Evolutionary conservation across 2,797 vertebrate species (phyloP).

Genomic region (Rhabdomys pumilio): DNA sequence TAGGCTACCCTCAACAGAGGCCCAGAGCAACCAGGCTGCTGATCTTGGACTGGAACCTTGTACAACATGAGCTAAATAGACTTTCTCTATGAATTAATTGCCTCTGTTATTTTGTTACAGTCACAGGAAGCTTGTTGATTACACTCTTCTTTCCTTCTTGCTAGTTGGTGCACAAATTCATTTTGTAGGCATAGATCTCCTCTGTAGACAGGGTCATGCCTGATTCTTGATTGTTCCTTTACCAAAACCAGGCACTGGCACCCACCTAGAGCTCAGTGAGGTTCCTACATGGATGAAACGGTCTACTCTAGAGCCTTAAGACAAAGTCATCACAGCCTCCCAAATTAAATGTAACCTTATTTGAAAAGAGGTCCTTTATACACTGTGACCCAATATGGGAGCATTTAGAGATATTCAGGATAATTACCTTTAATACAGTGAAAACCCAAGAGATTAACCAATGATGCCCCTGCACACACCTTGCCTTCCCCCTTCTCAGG

Average conservation of each 20-base stretch:
- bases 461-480: background rate
- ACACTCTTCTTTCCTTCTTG: background rate
- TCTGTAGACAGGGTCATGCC: background rate
- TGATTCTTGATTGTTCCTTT: background rate
- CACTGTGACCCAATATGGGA: background rate
- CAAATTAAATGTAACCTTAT: slow-evolving; percentile 60
- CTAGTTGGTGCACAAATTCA: background rate
- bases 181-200: background rate
- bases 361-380: slow-evolving; percentile 62
- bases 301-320: slow-evolving; percentile 8
- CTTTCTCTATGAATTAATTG: background rate
- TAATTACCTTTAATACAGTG: slow-evolving; percentile 70
- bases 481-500: slow-evolving; percentile 3
- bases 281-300: slow-evolving; percentile 1
- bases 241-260: background rate
- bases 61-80: background rate
- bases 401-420: slow-evolving; percentile 44
- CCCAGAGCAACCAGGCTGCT: background rate
- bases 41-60: background rate
- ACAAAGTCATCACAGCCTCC: slow-evolving; percentile 9
- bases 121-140: background rate
- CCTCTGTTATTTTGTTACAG: background rate
- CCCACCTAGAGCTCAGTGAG: background rate
- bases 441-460: slow-evolving; percentile 57
- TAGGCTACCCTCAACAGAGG: background rate